Evolutionary conservation across 2,113 vertebrate species (phyloP).

Genomic region (Gadus chalcogrammus): DNA sequence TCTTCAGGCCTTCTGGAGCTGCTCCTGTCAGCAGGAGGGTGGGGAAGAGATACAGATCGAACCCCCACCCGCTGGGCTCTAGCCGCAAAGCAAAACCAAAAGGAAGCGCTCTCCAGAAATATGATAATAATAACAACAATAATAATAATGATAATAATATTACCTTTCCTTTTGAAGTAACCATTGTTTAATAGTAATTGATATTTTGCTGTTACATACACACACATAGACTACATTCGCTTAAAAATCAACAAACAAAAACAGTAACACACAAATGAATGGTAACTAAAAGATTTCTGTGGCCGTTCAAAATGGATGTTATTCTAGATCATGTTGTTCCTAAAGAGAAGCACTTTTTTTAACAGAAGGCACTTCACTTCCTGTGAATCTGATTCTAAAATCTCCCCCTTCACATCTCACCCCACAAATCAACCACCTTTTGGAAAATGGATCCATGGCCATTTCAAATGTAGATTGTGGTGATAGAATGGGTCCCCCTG

Average conservation of each 20-base stretch:
- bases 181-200: neutral
- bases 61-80: neutral
- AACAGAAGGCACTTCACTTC: constrained; percentile 71
- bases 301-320: constrained; percentile 23
- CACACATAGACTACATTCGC: constrained; percentile 19
- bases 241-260: neutral
- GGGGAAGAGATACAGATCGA: neutral
- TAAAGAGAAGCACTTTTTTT: constrained; percentile 77
- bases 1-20: constrained; percentile 43
- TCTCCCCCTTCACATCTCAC: constrained; percentile 6
- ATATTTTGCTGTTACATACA: constrained; percentile 17
- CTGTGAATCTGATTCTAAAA: constrained; percentile 34
- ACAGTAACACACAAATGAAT: constrained; percentile 18
- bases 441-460: neutral
- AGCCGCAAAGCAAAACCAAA: constrained; percentile 21
- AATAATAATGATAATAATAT: neutral
- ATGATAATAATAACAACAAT: constrained; percentile 1
- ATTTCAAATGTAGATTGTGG: neutral
- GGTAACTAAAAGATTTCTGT: constrained; percentile 22
- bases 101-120: constrained; percentile 43
- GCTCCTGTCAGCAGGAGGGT: neutral
- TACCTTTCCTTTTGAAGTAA: neutral
- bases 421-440: neutral
- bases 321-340: constrained; percentile 34
- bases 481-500: neutral